A percentile compares a stretch with the other conserved stretches of the same genome.
phyloP scores from a whole-genome alignment of 30 jellyfish, hydroid and myxozoan species.

The Cassiopea xamachana region DNA sequence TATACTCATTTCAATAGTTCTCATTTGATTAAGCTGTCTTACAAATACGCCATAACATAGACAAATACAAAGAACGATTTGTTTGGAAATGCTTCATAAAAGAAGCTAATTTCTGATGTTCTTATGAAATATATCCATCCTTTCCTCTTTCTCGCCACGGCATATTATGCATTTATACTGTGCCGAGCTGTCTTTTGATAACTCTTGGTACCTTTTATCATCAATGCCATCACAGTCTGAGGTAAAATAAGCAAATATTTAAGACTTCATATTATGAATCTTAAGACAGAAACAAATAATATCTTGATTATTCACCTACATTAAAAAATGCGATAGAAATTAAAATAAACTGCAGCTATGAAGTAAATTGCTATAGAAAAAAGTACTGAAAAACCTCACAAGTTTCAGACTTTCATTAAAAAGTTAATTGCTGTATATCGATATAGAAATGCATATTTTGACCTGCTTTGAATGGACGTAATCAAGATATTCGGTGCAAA shows the following conservation, averaged over 20 bases:
- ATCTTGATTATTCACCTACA: not conserved
- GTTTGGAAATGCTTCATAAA: not conserved
- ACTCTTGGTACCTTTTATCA: slow-evolving; percentile 83
- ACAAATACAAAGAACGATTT: not conserved
- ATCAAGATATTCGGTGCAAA: no score
- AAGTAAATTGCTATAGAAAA: not conserved
- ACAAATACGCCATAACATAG: no score
- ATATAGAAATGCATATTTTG: no score
- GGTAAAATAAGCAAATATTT: not conserved
- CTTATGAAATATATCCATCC: slow-evolving; percentile 86
- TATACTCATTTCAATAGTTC: no score
- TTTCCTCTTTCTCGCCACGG: slow-evolving; percentile 94
- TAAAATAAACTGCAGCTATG: not conserved
- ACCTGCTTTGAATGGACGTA: no score
- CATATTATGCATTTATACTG: slow-evolving; percentile 89
- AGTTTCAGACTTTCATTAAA: no score
- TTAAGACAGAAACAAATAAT: not conserved
- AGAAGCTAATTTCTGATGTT: slow-evolving; percentile 10
- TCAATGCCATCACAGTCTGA: slow-evolving; percentile 95
- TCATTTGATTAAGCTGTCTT: no score
- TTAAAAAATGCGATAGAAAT: not conserved
- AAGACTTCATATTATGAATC: not conserved
- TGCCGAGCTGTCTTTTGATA: slow-evolving; percentile 83
- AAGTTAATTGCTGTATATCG: no score
- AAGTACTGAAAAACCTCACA: no score